Conservation (phyloP, 2,888 invertebrate species). For the Ptychoptera albimana region DNA sequence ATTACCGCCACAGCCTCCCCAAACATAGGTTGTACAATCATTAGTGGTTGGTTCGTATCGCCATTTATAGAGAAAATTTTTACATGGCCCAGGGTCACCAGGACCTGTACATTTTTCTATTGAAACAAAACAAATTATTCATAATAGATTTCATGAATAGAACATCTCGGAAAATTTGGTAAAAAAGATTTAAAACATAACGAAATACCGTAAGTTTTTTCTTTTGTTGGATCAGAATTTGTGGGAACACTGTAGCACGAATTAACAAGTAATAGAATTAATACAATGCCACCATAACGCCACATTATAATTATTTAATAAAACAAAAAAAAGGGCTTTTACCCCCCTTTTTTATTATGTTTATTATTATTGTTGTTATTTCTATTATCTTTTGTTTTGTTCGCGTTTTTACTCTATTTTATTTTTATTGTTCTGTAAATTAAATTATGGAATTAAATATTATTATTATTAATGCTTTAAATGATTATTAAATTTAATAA, state of each 20-base stretch:
- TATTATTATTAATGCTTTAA: too few relatives aligned
- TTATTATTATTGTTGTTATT: neutral
- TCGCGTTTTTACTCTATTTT: too few relatives aligned
- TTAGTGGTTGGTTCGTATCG: slow-evolving; percentile 40
- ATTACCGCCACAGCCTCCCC: slow-evolving; percentile 55
- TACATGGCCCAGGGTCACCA: slow-evolving; percentile 39
- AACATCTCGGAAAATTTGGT: neutral
- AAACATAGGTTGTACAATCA: slow-evolving; percentile 44
- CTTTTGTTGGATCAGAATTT: slow-evolving; percentile 17
- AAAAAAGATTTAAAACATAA: neutral
- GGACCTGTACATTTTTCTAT: slow-evolving; percentile 27
- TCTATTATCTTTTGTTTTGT: neutral
- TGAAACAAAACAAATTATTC: neutral
- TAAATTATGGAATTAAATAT: too few relatives aligned
- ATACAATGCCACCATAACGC: slow-evolving; percentile 8
- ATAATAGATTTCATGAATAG: neutral
- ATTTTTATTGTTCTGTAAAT: too few relatives aligned
- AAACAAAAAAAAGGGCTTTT: neutral
- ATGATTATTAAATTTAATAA: too few relatives aligned
- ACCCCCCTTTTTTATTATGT: neutral
- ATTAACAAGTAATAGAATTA: slow-evolving; percentile 4
- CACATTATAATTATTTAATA: slow-evolving; percentile 7
- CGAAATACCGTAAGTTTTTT: slow-evolving; percentile 21
- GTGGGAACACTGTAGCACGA: neutral
- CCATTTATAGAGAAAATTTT: slow-evolving; percentile 50